These are phyloP conservation scores for Tapera naevia DNA, from an alignment of 2,797 vertebrate species.

Conservation along the genomic window DNA sequence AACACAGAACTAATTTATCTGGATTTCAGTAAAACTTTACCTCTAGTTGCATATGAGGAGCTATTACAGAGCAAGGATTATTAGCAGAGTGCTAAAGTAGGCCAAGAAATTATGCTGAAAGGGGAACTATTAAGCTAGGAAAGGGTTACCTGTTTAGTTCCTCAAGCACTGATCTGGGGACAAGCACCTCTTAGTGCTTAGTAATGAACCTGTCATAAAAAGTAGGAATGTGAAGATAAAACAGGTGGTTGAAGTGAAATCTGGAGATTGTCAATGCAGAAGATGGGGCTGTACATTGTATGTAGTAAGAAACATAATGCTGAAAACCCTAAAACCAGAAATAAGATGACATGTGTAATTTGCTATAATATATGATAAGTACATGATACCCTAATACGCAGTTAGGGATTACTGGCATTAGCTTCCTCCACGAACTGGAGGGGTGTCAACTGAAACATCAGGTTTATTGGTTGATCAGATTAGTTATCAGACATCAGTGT, in stretches of 20 bases:
- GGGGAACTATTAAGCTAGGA: neutral
- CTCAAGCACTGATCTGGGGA: neutral
- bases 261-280: neutral
- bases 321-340: constrained; percentile 1
- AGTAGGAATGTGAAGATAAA: neutral
- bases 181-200: neutral
- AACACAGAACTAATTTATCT: neutral
- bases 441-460: neutral
- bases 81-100: neutral
- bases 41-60: neutral
- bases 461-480: neutral
- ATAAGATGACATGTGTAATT: neutral
- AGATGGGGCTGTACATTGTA: neutral
- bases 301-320: neutral
- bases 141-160: neutral
- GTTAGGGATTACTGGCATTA: neutral
- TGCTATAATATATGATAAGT: neutral
- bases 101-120: neutral
- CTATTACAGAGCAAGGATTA: neutral
- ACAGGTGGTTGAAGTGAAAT: neutral
- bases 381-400: neutral
- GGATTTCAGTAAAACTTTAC: neutral
- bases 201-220: neutral
- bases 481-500: neutral
- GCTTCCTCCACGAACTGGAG: neutral